These are phyloP conservation scores for Calidris pugnax DNA, from an alignment of 2,113 vertebrate genomes.

Conservation along the genomic window DNA sequence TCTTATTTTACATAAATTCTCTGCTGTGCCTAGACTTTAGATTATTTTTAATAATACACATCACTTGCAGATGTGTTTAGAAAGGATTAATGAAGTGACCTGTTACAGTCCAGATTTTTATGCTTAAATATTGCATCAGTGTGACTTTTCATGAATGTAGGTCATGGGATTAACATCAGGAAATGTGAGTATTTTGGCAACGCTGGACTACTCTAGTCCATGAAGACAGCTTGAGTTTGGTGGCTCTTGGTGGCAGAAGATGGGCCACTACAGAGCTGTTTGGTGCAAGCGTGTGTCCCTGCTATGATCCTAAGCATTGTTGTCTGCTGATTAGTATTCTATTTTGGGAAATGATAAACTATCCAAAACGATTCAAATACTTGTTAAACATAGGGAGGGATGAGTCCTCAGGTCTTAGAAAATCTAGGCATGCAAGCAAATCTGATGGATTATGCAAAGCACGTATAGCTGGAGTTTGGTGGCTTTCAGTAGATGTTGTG, in stretches of 20 bases:
- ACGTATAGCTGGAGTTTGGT: background rate
- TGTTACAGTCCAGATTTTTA: conserved; percentile 28
- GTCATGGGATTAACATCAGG: conserved; percentile 39
- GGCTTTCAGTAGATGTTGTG: background rate
- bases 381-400: background rate
- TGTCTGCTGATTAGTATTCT: background rate
- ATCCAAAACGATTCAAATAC: background rate
- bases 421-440: background rate
- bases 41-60: background rate
- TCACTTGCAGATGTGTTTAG: background rate
- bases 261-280: background rate
- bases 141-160: conserved; percentile 9
- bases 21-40: background rate
- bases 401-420: background rate
- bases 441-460: background rate
- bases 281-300: background rate
- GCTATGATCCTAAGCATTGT: background rate
- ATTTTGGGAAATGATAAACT: background rate
- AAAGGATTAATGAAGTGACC: conserved; percentile 31
- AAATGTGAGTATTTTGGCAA: conserved; percentile 6
- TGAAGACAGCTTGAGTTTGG: background rate
- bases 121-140: conserved; percentile 32
- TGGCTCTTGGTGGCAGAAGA: background rate
- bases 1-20: background rate
- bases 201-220: background rate